Conservation (phyloP, 2,797 vertebrate species). For the Enoplosus armatus region DNA sequence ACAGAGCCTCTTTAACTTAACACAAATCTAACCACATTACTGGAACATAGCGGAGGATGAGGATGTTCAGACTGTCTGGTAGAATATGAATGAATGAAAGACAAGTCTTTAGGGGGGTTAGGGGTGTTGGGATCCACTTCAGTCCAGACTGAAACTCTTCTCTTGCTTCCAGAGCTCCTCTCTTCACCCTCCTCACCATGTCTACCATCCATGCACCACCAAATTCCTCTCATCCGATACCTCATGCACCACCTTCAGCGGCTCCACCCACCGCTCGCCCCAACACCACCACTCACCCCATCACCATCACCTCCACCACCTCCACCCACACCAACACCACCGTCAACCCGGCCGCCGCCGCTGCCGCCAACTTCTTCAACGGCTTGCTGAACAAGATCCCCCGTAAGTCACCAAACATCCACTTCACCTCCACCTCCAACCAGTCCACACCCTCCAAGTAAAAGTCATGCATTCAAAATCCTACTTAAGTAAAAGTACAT, state of each 20-base stretch:
- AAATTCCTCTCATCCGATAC: neutral
- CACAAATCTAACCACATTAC: too few species aligned
- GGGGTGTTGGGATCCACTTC: too few species aligned
- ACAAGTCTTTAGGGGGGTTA: too few species aligned
- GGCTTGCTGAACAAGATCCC: slow-evolving; percentile 83
- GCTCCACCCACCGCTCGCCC: neutral
- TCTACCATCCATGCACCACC: neutral
- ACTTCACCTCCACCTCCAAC: neutral
- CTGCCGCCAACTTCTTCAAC: slow-evolving; percentile 60
- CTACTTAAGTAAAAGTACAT: too few species aligned
- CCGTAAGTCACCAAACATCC: slow-evolving; percentile 82
- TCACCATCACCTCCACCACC: slow-evolving; percentile 3
- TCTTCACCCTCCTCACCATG: slow-evolving; percentile 56
- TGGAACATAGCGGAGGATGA: too few species aligned
- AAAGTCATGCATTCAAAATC: too few species aligned
- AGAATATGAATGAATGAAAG: too few species aligned
- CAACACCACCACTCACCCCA: neutral
- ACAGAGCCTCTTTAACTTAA: too few species aligned
- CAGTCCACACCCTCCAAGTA: too few species aligned
- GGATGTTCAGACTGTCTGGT: too few species aligned
- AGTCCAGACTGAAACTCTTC: neutral
- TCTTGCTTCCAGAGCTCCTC: slow-evolving; percentile 30
- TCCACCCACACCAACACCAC: slow-evolving; percentile 44
- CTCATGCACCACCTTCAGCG: neutral
- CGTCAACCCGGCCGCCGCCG: neutral